Conservation (phyloP, 2,888 invertebrate species). For the Tholera decimalis region DNA sequence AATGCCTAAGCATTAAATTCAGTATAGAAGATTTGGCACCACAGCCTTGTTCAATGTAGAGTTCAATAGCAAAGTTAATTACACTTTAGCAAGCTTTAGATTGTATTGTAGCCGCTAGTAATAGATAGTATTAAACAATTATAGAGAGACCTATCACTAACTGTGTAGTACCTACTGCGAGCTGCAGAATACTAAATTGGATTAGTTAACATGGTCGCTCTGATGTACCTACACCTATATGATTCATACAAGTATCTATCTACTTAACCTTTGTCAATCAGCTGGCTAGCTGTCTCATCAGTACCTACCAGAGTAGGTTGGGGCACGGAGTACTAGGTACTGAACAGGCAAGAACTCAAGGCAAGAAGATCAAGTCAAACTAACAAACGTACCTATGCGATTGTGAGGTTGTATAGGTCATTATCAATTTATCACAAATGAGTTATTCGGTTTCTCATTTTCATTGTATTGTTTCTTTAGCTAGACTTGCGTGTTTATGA, state of each 20-base stretch:
- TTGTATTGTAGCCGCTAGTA: too few species aligned
- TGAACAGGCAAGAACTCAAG: background rate
- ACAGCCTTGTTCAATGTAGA: too few species aligned
- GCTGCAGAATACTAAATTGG: constrained; percentile 5
- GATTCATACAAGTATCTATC: constrained; percentile 18
- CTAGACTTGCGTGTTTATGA: background rate
- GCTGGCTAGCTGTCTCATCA: constrained; percentile 27
- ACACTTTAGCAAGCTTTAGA: too few species aligned
- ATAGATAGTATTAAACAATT: background rate
- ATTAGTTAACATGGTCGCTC: constrained; percentile 1
- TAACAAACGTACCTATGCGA: too few species aligned
- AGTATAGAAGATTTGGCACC: too few species aligned
- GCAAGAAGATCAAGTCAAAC: background rate
- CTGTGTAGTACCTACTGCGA: background rate
- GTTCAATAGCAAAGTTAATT: too few species aligned
- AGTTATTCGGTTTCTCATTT: too few species aligned
- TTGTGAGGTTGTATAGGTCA: background rate
- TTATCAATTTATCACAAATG: too few species aligned
- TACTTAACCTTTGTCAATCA: constrained; percentile 23
- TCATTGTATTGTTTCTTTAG: background rate
- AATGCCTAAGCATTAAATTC: too few species aligned
- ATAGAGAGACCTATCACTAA: too few species aligned
- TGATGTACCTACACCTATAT: background rate
- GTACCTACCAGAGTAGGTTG: background rate
- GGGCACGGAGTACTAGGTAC: background rate